Conservation (phyloP, 2,113 vertebrate species). For the Paedocypris sp. region DNA sequence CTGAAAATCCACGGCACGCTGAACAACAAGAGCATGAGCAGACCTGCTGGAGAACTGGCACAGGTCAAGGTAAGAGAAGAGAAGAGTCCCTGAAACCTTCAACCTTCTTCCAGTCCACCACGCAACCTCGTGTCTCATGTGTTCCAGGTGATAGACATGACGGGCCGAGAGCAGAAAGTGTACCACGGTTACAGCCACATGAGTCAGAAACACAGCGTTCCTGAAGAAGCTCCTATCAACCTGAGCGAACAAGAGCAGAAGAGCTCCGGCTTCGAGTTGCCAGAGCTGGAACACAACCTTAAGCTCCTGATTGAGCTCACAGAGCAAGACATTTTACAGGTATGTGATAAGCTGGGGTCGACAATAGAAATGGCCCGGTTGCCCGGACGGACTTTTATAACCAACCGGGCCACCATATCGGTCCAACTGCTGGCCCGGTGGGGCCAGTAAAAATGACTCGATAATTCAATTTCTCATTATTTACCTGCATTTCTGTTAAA, state of each 20-base stretch:
- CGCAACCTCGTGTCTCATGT: not conserved
- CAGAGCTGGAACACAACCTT: constrained; percentile 93
- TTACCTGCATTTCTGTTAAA: no score
- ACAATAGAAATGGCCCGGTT: no score
- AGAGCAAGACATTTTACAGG: constrained; percentile 93
- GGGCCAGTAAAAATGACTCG: no score
- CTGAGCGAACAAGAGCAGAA: constrained; percentile 67
- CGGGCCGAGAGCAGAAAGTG: constrained; percentile 87
- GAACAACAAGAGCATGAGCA: constrained; percentile 59
- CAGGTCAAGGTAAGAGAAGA: constrained; percentile 76
- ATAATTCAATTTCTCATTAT: no score
- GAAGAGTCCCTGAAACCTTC: not conserved
- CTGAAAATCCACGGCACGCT: constrained; percentile 85
- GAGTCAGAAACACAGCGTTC: constrained; percentile 88
- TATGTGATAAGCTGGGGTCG: constrained; percentile 28
- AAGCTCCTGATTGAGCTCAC: constrained; percentile 93
- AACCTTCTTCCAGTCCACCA: not conserved
- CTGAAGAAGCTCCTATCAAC: constrained; percentile 68
- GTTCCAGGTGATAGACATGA: constrained; percentile 95
- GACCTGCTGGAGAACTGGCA: constrained; percentile 84
- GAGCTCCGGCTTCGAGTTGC: constrained; percentile 72
- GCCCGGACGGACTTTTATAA: no score
- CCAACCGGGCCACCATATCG: no score
- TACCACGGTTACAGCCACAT: constrained; percentile 98
- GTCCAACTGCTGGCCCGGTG: no score